Base-by-base conservation (phyloP, 2,113 vertebrate species). In the Panthera leo region DNA sequence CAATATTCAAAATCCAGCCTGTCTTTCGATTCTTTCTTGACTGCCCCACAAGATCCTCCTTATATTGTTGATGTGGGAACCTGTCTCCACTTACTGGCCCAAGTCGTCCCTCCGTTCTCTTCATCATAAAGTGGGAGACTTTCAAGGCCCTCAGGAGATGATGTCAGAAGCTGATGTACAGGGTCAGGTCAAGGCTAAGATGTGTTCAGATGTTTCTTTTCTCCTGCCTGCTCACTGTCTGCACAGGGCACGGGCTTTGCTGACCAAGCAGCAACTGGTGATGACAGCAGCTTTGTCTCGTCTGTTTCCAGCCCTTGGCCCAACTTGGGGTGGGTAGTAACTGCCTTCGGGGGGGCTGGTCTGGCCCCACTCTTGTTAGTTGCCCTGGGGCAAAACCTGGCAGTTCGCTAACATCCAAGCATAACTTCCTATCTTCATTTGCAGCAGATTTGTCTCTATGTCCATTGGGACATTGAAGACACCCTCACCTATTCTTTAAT, bases 341-440 rank as follows among this genome's bases (percentile, higher is more conserved):
- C 42, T n/a, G 23, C 45, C n/a, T 75, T 7, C 0, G 0, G 18
- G n/a, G 58, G 29, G 36, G 21, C 21, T 36, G 29, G 8, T 3
- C 36, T 34, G 13, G 19, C 13, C 42, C 45, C 39, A 11, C 45
- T 83, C 68, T 53, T 15, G 2, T 29, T 73, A 67, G 84, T 36
- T 23, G 45, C 45, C 76, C 45, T 75, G 90, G 11, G 42, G 39
- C 14, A 55, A 23, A 90, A 51, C 48, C 31, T 15, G 21, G 53
- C 27, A 31, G 34, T 51, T 21, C 25, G 63, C 39, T 42, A 31
- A 70, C 31, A 34, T 14, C 51, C 36, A 19, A 45, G 58, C 39
- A 5, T 34, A 63, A 67, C 36, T 19, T 83, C 31, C 39, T 53
- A 29, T 73, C 51, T 65, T 92, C 31, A 3, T 45, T 48, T 23